Percentiles rank a stretch among this genome's conserved stretches.
These are phyloP conservation scores for Aphidoletes aphidimyza DNA, from an alignment of 2,888 invertebrate genomes.

Conservation along the genomic window DNA sequence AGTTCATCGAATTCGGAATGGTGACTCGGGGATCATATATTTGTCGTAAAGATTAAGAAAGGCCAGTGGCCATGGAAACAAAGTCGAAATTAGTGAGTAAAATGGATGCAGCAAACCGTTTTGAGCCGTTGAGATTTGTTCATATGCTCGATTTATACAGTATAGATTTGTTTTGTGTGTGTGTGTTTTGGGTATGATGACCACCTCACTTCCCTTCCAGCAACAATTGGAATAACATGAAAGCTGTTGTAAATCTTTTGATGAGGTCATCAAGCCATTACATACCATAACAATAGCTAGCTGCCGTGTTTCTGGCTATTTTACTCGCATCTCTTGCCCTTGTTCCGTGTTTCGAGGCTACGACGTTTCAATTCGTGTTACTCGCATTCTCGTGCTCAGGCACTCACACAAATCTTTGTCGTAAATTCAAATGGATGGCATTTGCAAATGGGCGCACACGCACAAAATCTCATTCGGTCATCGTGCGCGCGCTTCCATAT, in stretches of 20 bases:
- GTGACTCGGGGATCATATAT: too few species aligned
- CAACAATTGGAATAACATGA: conserved; percentile 36
- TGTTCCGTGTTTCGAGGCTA: neutral
- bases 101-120: too few species aligned
- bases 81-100: neutral
- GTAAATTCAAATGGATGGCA: neutral
- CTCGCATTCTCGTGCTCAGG: neutral
- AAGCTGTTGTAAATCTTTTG: conserved; percentile 21
- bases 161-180: too few species aligned
- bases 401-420: neutral
- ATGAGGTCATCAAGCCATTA: conserved; percentile 26
- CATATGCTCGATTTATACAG: too few species aligned
- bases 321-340: neutral
- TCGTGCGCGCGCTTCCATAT: too few species aligned
- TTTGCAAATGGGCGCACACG: neutral
- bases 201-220: neutral
- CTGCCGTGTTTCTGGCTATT: neutral
- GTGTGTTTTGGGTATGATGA: too few species aligned
- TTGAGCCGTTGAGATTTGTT: too few species aligned
- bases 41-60: neutral
- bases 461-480: neutral
- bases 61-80: neutral
- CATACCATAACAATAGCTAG: neutral
- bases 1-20: too few species aligned
- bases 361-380: neutral